Evolutionary conservation across 2,888 invertebrate genomes (phyloP).

Genomic region (Eristalis arbustorum): DNA sequence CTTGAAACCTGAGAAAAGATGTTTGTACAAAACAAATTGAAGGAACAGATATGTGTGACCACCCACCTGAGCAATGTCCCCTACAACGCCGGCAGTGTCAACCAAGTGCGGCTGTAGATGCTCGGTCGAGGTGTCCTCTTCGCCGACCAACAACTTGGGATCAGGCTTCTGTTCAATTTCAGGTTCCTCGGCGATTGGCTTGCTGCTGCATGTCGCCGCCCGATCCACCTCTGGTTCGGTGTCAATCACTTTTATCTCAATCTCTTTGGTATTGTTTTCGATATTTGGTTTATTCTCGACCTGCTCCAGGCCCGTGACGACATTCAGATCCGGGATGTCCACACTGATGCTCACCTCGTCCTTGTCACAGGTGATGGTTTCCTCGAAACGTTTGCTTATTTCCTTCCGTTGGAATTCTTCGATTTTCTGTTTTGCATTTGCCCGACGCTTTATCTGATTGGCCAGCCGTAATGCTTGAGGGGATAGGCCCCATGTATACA

Average conservation of each 20-base stretch:
- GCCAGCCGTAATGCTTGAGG: slow-evolving; percentile 87
- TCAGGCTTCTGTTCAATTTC: not conserved
- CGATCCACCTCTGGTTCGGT: not conserved
- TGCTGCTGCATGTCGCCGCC: not conserved
- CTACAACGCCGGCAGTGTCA: slow-evolving; percentile 84
- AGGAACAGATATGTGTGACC: not conserved
- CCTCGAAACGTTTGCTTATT: slow-evolving; percentile 77
- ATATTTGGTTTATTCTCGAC: slow-evolving; percentile 44
- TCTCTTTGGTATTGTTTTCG: slow-evolving; percentile 55
- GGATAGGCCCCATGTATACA: slow-evolving; percentile 89
- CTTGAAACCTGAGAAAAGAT: slow-evolving; percentile 81
- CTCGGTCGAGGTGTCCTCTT: slow-evolving; percentile 75
- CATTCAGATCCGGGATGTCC: slow-evolving; percentile 8
- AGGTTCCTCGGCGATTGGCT: not conserved
- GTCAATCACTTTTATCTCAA: slow-evolving; percentile 30
- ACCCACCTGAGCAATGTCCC: slow-evolving; percentile 84
- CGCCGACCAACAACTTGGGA: not conserved
- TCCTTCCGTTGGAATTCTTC: slow-evolving; percentile 80
- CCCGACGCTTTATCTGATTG: slow-evolving; percentile 84
- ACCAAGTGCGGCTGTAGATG: slow-evolving; percentile 84
- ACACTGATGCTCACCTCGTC: slow-evolving; percentile 42
- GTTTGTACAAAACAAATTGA: not conserved
- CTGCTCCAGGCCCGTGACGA: not conserved
- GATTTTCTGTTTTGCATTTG: slow-evolving; percentile 81
- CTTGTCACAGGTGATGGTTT: slow-evolving; percentile 71